phyloP scores from a whole-genome alignment of 2,797 vertebrate species.

The Cynopterus sphinx region DNA sequence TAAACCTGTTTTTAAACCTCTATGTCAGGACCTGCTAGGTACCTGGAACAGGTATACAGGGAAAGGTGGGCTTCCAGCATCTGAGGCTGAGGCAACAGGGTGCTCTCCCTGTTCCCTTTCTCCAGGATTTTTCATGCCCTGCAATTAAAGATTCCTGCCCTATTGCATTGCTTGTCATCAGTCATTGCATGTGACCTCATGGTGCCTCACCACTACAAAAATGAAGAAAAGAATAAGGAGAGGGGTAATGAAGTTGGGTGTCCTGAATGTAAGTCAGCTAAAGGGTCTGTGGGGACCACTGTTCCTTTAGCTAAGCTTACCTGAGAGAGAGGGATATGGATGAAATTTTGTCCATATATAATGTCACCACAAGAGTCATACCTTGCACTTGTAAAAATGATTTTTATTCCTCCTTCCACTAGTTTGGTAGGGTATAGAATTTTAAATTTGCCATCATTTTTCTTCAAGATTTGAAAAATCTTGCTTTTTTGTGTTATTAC shows the following conservation, averaged over 20 bases:
- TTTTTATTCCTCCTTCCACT: not conserved
- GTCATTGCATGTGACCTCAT: not conserved
- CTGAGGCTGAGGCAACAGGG: not conserved
- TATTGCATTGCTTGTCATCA: not conserved
- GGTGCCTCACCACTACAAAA: not conserved
- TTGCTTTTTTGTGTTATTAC: not conserved
- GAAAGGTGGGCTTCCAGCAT: not conserved
- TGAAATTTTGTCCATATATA: not conserved
- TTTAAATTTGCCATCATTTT: not conserved
- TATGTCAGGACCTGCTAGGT: not conserved
- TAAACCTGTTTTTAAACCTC: not conserved
- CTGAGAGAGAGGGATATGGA: not conserved
- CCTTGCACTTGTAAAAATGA: not conserved
- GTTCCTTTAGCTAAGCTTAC: not conserved
- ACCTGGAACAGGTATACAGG: not conserved
- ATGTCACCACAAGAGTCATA: not conserved
- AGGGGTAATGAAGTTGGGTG: not conserved
- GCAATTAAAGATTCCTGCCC: not conserved
- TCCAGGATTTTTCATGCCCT: not conserved
- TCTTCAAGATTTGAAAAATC: not conserved
- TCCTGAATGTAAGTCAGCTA: not conserved
- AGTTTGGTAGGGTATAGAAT: not conserved
- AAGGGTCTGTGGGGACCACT: not conserved
- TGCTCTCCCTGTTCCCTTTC: not conserved
- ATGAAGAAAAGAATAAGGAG: not conserved